Evolutionary conservation across 2,797 vertebrate genomes (phyloP).

Genomic region (Pseudocheirus occidentalis): DNA sequence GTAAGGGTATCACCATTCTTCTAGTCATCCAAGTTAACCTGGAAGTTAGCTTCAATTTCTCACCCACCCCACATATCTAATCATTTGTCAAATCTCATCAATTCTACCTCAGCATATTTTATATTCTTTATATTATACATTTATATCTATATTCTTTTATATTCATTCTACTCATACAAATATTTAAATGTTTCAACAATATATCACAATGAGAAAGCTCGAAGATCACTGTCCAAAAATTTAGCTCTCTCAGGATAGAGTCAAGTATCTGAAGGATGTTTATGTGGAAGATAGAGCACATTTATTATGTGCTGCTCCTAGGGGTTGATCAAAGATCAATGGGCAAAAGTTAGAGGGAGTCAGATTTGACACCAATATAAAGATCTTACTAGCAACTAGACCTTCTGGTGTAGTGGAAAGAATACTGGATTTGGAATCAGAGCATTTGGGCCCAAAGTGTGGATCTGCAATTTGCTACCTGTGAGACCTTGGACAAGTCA

Average conservation of each 20-base stretch:
- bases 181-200: background rate
- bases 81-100: too few relatives aligned
- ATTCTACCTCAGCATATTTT: too few relatives aligned
- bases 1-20: too few relatives aligned
- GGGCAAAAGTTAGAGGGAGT: background rate
- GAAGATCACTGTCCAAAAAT: background rate
- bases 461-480: too few relatives aligned
- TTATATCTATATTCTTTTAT: too few relatives aligned
- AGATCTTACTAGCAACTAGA: background rate
- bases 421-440: background rate
- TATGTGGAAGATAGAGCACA: background rate
- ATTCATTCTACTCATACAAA: background rate
- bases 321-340: background rate
- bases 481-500: too few relatives aligned
- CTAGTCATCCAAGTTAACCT: too few relatives aligned
- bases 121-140: too few relatives aligned
- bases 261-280: background rate
- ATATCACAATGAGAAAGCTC: background rate
- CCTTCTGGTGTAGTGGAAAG: background rate
- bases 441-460: too few relatives aligned
- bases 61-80: too few relatives aligned
- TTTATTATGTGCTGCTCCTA: background rate
- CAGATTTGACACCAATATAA: background rate
- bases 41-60: too few relatives aligned
- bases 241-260: background rate